Conservation (phyloP, 2,797 vertebrate species). For the Pyrocephalus nanus region DNA sequence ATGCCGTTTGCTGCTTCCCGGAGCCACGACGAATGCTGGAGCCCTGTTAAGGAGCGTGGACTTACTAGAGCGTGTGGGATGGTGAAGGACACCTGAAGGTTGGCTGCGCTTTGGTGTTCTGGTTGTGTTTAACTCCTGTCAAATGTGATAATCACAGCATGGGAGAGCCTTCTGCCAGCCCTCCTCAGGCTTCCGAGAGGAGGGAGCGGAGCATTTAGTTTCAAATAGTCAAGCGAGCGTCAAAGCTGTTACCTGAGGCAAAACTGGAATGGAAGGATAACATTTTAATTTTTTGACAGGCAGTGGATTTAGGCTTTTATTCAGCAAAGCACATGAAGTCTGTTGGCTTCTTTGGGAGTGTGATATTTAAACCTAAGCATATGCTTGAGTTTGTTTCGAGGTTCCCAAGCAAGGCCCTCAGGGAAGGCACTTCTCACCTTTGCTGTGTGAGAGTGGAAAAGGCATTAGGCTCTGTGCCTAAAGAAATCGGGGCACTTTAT, state of each 20-base stretch:
- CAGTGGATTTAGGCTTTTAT: not conserved
- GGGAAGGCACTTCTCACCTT: not conserved
- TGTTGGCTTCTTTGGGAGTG: not conserved
- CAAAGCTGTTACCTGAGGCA: not conserved
- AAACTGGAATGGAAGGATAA: not conserved
- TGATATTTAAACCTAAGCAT: slow-evolving; percentile 10
- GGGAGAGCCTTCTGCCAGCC: not conserved
- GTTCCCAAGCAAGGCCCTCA: not conserved
- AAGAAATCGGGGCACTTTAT: not conserved
- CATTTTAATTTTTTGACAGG: not conserved
- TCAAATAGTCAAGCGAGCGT: accelerated
- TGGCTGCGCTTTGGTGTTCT: not conserved
- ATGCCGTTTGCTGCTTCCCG: not conserved
- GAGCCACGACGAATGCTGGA: not conserved
- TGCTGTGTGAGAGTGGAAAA: not conserved
- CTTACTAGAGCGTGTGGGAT: not conserved
- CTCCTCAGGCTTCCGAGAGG: accelerated
- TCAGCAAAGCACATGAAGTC: not conserved
- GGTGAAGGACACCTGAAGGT: not conserved
- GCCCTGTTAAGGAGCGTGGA: not conserved
- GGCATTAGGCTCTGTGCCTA: not conserved
- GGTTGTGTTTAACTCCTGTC: not conserved
- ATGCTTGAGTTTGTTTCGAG: not conserved
- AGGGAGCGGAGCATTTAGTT: not conserved
- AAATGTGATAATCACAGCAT: not conserved